Percentiles rank a stretch among this genome's conserved stretches.
These are phyloP conservation scores for Lasioglossum calceatum DNA, from an alignment of 2,888 invertebrate genomes.

Conservation along the genomic window DNA sequence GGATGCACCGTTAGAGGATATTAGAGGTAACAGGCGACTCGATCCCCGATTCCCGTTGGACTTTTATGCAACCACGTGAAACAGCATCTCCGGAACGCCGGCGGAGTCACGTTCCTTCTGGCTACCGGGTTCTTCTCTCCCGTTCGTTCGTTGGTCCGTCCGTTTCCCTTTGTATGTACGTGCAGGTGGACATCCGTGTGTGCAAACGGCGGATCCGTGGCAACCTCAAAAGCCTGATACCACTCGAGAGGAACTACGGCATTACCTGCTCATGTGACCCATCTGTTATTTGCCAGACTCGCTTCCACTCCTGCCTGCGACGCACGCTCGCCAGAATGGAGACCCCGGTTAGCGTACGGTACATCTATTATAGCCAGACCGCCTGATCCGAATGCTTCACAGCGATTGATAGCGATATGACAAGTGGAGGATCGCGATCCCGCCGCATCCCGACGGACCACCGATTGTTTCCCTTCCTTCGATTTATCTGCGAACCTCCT, in stretches of 20 bases:
- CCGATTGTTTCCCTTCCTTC: not conserved
- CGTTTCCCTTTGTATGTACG: not conserved
- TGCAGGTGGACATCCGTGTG: not conserved
- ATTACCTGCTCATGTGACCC: slow-evolving; percentile 70
- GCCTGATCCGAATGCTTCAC: slow-evolving; percentile 48
- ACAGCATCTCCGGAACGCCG: slow-evolving; percentile 65
- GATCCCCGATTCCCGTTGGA: slow-evolving; percentile 51
- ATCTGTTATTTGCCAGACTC: slow-evolving; percentile 61
- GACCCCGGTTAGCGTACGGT: slow-evolving; percentile 27
- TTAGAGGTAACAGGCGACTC: slow-evolving; percentile 68
- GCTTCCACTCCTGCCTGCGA: slow-evolving; percentile 15
- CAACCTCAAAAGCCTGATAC: slow-evolving; percentile 69
- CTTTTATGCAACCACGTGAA: slow-evolving; percentile 53
- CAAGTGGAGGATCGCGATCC: slow-evolving; percentile 42
- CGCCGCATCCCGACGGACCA: not conserved
- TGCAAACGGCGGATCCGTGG: slow-evolving; percentile 54
- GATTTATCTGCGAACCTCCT: not conserved
- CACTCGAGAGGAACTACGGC: slow-evolving; percentile 69
- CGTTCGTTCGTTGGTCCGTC: not conserved
- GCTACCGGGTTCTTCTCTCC: slow-evolving; percentile 21
- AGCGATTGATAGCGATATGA: slow-evolving; percentile 54
- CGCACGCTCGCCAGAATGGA: slow-evolving; percentile 45
- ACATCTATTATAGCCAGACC: slow-evolving; percentile 46
- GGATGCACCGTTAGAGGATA: slow-evolving; percentile 81
- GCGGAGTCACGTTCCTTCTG: slow-evolving; percentile 75